Percentiles rank a stretch among this genome's conserved stretches.
These are phyloP conservation scores for Colaptes auratus DNA, from an alignment of 2,113 vertebrate species.

Conservation along the genomic window DNA sequence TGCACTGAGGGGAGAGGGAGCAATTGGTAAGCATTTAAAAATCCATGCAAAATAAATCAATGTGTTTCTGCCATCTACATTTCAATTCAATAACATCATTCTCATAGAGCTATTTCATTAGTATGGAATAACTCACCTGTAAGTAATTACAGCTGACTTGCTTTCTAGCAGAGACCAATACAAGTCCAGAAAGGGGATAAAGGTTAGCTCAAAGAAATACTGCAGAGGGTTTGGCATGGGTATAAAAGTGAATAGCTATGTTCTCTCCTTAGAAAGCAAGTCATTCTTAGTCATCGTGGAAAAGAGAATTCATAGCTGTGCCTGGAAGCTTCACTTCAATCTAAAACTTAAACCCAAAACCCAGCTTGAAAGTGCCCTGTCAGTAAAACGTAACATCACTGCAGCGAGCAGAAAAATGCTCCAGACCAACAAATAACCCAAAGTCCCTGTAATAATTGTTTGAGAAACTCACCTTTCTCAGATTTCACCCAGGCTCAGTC, in stretches of 20 bases:
- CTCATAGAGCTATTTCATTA: slow-evolving; percentile 69
- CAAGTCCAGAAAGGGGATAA: slow-evolving; percentile 58
- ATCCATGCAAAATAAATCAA: slow-evolving; percentile 66
- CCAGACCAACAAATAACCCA: neutral
- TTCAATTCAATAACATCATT: slow-evolving; percentile 69
- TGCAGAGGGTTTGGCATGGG: slow-evolving; percentile 53
- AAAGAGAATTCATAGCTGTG: neutral
- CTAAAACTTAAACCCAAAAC: neutral
- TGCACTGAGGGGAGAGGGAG: neutral
- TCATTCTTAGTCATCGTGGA: slow-evolving; percentile 1
- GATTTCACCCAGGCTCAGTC: slow-evolving; percentile 46
- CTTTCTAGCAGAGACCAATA: slow-evolving; percentile 60
- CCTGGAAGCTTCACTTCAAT: neutral
- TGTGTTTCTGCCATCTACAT: slow-evolving; percentile 62
- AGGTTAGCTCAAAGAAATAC: slow-evolving; percentile 63
- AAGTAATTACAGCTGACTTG: slow-evolving; percentile 72
- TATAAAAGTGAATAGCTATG: slow-evolving; percentile 16
- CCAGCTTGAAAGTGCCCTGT: neutral
- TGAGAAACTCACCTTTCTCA: slow-evolving; percentile 40
- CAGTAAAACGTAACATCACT: neutral
- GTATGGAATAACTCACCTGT: slow-evolving; percentile 71
- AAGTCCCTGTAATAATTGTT: slow-evolving; percentile 22
- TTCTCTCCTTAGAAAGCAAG: slow-evolving; percentile 46
- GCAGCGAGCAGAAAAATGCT: neutral
- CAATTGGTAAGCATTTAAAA: slow-evolving; percentile 21